A percentile compares a stretch with the other conserved stretches of the same genome.
phyloP scores from a whole-genome alignment of 2,113 vertebrate species.

The Chinchilla lanigera region DNA sequence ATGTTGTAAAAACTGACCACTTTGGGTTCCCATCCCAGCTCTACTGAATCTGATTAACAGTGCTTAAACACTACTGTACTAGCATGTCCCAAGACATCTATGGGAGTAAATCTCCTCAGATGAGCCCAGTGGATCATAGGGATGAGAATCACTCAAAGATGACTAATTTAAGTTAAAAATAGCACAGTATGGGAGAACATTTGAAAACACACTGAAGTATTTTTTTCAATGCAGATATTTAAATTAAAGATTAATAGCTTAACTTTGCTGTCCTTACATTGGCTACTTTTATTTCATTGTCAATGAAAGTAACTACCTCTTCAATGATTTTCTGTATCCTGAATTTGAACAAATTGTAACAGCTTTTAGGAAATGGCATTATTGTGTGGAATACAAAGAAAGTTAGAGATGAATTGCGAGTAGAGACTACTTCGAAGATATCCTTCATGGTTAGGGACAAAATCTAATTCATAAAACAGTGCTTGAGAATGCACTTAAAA shows the following conservation, averaged over 20 bases:
- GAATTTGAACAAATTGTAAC: not conserved
- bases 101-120: not conserved
- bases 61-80: too few relatives aligned
- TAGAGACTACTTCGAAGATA: not conserved
- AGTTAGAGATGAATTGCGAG: not conserved
- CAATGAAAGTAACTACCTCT: not conserved
- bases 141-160: not conserved
- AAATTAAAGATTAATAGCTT: not conserved
- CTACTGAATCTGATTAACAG: not conserved
- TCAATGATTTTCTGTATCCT: not conserved
- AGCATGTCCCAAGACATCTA: not conserved
- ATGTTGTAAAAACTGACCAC: not conserved
- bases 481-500: not conserved
- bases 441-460: not conserved
- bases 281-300: not conserved
- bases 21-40: accelerated
- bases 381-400: not conserved
- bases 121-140: not conserved
- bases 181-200: not conserved
- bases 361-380: not conserved
- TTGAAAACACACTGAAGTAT: not conserved
- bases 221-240: conserved; percentile 33
- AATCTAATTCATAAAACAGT: not conserved
- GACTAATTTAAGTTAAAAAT: not conserved
- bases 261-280: not conserved